Base-by-base conservation (phyloP, 2,888 invertebrate genomes). In the Eristalis arbustorum region DNA sequence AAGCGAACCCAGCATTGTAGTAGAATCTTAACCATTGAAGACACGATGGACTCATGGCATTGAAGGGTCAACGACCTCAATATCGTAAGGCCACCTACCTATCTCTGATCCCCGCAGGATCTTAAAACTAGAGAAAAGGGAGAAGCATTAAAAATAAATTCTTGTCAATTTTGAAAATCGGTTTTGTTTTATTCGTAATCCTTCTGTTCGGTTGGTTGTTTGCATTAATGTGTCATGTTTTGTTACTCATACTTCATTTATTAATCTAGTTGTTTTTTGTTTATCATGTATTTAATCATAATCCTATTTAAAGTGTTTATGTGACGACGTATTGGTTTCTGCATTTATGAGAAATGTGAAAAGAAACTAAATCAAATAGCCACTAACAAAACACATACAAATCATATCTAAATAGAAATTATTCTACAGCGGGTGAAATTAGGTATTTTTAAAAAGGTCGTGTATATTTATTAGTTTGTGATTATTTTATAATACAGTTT, bases 161-260 rank as follows among this genome's bases (percentile, higher is more conserved):
- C 2, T 3, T 5, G n/a, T 62, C 40, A 31, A 42, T 62, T 72
- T 72, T 62, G 63, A 42, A 72, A 72, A 42, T 72, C 42, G 63
- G 23, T 49, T 72, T 72, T 49, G 22, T 63, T 72, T 69, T 69
- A 69, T 69, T 69, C 69, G 57, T 57, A 23, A 69, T 57, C 68
- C 68, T 42, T 49, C 62, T 62, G 62, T 63, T 62, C 62, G 61
- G 42, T 25, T 72, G 37, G 61, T 57, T 28, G 28, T 56, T 59
- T 57, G 34, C 22, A 37, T 61, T 71, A 61, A 57, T 59, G 31
- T 68, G 22, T 57, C 25, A 28, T 69, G 59, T 40, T 71, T 71
- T 37, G 59, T 37, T 61, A 40, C 28, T 61, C 14, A 62, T 61
- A 23, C 57, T 69, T 56, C 22, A 31, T 56, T 68, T 68, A 28